Conservation (phyloP, 1,140 invertebrate species). For the Pissodes strobi region DNA sequence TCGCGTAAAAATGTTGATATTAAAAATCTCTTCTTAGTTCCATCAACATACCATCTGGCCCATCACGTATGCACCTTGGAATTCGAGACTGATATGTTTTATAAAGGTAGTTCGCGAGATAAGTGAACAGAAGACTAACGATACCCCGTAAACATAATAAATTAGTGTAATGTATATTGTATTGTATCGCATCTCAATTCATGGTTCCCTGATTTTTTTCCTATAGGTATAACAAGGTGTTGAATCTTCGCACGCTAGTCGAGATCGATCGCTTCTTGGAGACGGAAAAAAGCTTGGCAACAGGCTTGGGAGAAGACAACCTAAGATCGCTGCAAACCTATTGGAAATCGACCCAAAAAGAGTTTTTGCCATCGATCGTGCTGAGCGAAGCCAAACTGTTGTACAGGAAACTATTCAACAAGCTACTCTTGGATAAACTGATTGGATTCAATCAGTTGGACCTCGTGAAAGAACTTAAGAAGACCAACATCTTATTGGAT, state of each 20-base stretch:
- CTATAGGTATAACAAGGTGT: constrained; percentile 48
- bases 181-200: too few species aligned
- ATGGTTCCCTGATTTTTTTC: too few species aligned
- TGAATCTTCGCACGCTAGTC: constrained; percentile 55
- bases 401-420: constrained; percentile 42
- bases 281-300: constrained; percentile 12
- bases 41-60: too few species aligned
- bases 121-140: background rate
- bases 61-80: too few species aligned
- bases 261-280: constrained; percentile 54
- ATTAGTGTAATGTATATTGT: too few species aligned
- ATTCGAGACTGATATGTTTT: too few species aligned
- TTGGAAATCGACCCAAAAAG: constrained; percentile 27
- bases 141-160: background rate
- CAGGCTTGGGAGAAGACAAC: background rate
- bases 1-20: too few species aligned
- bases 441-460: constrained; percentile 16
- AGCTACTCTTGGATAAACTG: constrained; percentile 26
- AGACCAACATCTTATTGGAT: constrained; percentile 38
- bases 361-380: constrained; percentile 32
- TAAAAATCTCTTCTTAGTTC: too few species aligned
- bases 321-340: constrained; percentile 10
- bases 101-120: too few species aligned
- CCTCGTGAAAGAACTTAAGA: constrained; percentile 12
- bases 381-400: constrained; percentile 41